Base-by-base conservation (phyloP, 2,113 vertebrate species). In the Chionomys nivalis region DNA sequence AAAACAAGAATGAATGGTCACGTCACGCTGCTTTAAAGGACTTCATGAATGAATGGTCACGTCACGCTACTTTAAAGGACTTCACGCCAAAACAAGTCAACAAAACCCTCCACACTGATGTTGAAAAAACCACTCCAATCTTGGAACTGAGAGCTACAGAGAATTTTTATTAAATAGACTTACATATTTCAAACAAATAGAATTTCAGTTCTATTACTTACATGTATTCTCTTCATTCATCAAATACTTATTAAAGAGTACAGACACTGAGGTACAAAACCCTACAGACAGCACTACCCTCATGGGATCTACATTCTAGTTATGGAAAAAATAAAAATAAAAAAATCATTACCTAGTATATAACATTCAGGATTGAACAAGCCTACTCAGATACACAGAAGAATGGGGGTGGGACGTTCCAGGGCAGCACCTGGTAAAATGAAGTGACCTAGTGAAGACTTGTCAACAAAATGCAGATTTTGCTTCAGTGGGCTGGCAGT, bases 401-500 rank as follows among this genome's bases (percentile, higher is more conserved):
- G 82, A 92, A 70, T 0, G 6, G 63, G 36, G 47, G 28, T 28
- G 19, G 86, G 4, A 28, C 33, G 65, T 23, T 89, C 24, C 13
- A 77, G 10, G 89, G 23, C 63, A 39, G 16, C 55, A 28, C 61
- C 77, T 63, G 66, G 49, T 33, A 36, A 76, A 85, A 17, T n/a
- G 4, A 33, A 49, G 11, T n/a, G 44, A 81, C 77, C 14, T 33
- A 39, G 33, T 65, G 39, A 81, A 21, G 42, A 66, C 75, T 92
- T 89, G 79, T 52, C 70, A 75, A 88, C 58, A 58, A 88, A 89
- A 58, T 73, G 68, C 24, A 73, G 86, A 55, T 70, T 83, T 90
- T 94, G 61, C 65, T 88, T 52, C 58, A 90, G 39, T 23, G 88
- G 19, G 42, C 92, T 61, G 73, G 24, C 88, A 81, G 6, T 91